Evolutionary conservation across 2,113 vertebrate genomes (phyloP), one percentile per base, ranked within the genome.

Genomic region (Camelus dromedarius): DNA sequence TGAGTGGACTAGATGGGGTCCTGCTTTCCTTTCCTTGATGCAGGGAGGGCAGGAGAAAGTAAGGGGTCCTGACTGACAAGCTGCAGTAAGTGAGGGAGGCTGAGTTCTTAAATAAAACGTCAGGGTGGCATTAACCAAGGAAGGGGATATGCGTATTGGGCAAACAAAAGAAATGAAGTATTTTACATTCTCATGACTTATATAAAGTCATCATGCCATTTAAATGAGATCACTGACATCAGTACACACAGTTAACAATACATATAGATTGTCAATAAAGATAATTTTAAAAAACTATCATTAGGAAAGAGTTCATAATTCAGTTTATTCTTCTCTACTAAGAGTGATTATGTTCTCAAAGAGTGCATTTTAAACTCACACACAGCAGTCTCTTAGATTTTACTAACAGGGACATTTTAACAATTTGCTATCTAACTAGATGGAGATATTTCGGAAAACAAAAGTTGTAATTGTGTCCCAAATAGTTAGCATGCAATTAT

Each of bases 401-500:
- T 86, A 69, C 28, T 64, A 69, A 72, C 0, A 3, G 5, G 48
- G 58, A 8, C n/a, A 85, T 67, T 96, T 56, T 80, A 84, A 75
- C 62, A 84, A 91, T 90, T 89, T 88, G 26, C 81, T 91, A 42
- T 95, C 58, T 76, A 80, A 92, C 46, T 77, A 66, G 75, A 81
- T 73, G 52, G 56, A 88, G 80, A 86, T 83, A 64, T 30, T 32
- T 42, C 38, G 73, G 38, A 91, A 94, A 98, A 54, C 9, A 76
- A 95, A 93, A 95, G 16, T 48, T 92, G 75, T 35, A 86, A 97
- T 95, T 73, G 95, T 95, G 66, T 70, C 18, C 79, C 50, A 96
- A 94, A 92, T 81, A 86, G 93, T 96, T 96, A 96, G 83, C 83
- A 96, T 96, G 91, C 91, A 93, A 91, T 96, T 97, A 96, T 93